Percentiles rank a stretch among this genome's conserved stretches.
Evolutionary conservation across 2,797 vertebrate genomes (phyloP).

Genomic region (Crenichthys baileyi): DNA sequence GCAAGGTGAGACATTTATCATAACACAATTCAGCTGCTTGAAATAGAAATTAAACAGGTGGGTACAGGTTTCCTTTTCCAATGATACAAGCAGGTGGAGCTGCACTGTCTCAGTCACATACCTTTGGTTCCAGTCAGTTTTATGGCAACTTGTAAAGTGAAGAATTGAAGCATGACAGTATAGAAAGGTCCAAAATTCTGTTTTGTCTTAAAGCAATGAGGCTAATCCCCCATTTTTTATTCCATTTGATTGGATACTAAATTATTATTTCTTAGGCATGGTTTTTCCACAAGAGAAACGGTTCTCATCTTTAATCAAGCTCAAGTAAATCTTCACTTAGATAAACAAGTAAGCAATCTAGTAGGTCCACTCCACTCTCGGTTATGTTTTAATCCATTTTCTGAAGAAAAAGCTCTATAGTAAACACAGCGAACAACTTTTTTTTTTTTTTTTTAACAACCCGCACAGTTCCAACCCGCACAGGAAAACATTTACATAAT

Average conservation of each 20-base stretch:
- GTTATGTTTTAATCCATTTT: conserved; percentile 31
- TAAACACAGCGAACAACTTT: conserved; percentile 39
- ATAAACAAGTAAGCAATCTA: conserved; percentile 29
- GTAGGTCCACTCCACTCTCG: conserved; percentile 21
- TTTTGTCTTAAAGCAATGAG: conserved; percentile 55
- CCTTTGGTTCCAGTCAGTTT: conserved; percentile 70
- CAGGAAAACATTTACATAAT: conserved; percentile 55
- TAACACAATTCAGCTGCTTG: conserved; percentile 59
- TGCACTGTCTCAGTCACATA: conserved; percentile 43
- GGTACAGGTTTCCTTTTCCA: conserved; percentile 43
- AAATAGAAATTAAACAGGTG: conserved; percentile 46
- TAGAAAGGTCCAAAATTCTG: conserved; percentile 62
- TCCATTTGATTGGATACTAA: background rate
- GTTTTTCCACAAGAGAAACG: conserved; percentile 29
- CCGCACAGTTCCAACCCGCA: conserved; percentile 27
- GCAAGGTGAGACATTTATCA: conserved; percentile 60
- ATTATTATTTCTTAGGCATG: conserved; percentile 29
- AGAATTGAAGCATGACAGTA: conserved; percentile 60
- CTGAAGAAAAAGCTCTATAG: conserved; percentile 41
- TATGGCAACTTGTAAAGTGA: conserved; percentile 44
- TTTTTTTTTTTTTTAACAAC: conserved; percentile 24
- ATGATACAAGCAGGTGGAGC: conserved; percentile 40
- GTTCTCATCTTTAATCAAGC: conserved; percentile 22
- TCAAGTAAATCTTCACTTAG: conserved; percentile 39
- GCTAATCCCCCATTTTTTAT: conserved; percentile 19